Evolutionary conservation across 2,797 vertebrate species (phyloP).

Genomic region (Anabas testudineus): DNA sequence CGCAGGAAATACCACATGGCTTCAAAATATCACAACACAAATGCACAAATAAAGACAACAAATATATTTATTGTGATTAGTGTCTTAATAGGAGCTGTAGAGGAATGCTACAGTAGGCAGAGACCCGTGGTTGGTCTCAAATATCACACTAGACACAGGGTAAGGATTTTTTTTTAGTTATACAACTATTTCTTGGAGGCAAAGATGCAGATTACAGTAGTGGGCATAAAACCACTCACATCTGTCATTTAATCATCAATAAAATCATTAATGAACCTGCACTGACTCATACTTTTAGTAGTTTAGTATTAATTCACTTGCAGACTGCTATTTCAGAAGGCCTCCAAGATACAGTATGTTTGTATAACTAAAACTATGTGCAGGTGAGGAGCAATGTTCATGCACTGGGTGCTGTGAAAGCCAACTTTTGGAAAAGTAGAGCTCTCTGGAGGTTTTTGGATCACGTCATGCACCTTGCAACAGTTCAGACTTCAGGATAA

Average conservation of each 20-base stretch:
- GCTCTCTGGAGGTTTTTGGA: slow-evolving; percentile 29
- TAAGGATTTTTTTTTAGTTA: slow-evolving; percentile 31
- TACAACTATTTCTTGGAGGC: slow-evolving; percentile 52
- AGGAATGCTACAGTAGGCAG: slow-evolving; percentile 12
- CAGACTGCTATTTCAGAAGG: not conserved
- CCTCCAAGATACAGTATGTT: slow-evolving; percentile 34
- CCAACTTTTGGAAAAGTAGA: not conserved
- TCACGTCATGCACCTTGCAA: slow-evolving; percentile 52
- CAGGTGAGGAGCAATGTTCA: slow-evolving; percentile 44
- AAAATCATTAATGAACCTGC: not conserved
- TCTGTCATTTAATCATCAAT: too few species aligned
- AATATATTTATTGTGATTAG: slow-evolving; percentile 16
- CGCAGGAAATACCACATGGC: not conserved
- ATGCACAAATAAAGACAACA: slow-evolving; percentile 40
- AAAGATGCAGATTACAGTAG: slow-evolving; percentile 20
- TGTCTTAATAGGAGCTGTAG: not conserved
- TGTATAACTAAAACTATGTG: slow-evolving; percentile 27
- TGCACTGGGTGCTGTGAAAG: slow-evolving; percentile 46
- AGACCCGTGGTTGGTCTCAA: slow-evolving; percentile 7
- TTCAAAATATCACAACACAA: not conserved
- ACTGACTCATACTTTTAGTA: not conserved
- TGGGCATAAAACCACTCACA: not conserved
- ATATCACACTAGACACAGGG: slow-evolving; percentile 18
- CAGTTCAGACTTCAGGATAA: slow-evolving; percentile 18
- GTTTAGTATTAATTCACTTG: not conserved